Percentiles rank a stretch among this genome's conserved stretches.
Conservation (phyloP, 2,113 vertebrate species). For the Pedetes capensis region DNA sequence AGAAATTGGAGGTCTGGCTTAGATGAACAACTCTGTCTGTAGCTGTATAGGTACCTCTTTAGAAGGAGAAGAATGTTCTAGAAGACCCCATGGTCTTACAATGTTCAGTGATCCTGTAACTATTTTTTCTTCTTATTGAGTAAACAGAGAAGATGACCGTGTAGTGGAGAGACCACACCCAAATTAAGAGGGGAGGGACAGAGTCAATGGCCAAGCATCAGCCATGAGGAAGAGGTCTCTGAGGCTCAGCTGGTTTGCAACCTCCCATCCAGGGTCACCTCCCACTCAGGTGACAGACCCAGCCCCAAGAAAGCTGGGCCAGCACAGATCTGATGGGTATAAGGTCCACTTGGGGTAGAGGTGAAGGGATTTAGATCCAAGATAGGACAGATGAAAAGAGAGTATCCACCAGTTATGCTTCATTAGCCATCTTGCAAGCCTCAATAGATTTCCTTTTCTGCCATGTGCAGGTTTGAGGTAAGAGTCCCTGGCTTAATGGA, state of each 20-base stretch:
- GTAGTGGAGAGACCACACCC: rapidly evolving
- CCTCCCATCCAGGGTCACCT: background rate
- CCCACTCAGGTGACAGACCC: background rate
- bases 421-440: background rate
- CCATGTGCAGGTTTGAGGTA: background rate
- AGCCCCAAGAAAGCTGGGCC: background rate
- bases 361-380: background rate
- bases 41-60: background rate
- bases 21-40: rapidly evolving
- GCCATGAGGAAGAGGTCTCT: background rate
- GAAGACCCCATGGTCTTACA: background rate
- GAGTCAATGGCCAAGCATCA: too few relatives aligned
- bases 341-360: too few relatives aligned
- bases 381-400: background rate
- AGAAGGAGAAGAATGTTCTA: background rate
- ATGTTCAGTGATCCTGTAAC: background rate
- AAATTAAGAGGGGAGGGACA: background rate
- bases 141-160: background rate
- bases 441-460: background rate
- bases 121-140: background rate
- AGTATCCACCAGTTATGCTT: rapidly evolving
- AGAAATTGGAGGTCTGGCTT: background rate
- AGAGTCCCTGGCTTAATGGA: background rate
- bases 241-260: background rate
- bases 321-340: too few relatives aligned